A percentile compares a stretch with the other conserved stretches of the same genome.
Conservation (phyloP, 2,113 vertebrate genomes). For the Raja brachyura region DNA sequence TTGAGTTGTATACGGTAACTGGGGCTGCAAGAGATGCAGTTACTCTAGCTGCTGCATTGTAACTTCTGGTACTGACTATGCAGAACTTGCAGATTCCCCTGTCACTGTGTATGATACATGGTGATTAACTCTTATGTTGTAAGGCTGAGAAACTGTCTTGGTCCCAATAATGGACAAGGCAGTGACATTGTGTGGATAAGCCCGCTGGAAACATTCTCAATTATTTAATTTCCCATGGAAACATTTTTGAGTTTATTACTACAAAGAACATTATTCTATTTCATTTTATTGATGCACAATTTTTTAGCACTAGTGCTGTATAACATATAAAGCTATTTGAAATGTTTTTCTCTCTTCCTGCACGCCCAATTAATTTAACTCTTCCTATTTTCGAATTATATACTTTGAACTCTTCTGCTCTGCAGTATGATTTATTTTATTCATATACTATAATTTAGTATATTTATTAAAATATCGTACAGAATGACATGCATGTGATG, state of each 20-base stretch:
- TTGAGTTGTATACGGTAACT: too few species aligned
- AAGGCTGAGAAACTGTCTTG: background rate
- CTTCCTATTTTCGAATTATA: too few species aligned
- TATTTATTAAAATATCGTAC: too few species aligned
- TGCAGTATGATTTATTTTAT: too few species aligned
- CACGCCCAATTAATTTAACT: too few species aligned
- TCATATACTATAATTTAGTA: too few species aligned
- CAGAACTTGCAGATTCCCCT: too few species aligned
- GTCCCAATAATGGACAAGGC: background rate
- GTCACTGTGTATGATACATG: background rate
- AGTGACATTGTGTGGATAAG: background rate
- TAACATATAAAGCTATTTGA: background rate
- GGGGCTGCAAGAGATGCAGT: too few species aligned
- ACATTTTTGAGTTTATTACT: background rate
- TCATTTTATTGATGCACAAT: background rate
- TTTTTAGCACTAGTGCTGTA: background rate
- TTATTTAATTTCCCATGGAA: background rate
- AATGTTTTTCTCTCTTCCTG: background rate
- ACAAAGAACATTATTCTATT: background rate
- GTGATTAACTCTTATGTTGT: background rate
- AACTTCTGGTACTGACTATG: too few species aligned
- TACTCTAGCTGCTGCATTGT: too few species aligned
- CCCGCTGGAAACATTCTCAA: background rate
- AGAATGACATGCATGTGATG: too few species aligned
- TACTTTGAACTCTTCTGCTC: too few species aligned